Evolutionary conservation across 1,140 invertebrate genomes (phyloP).

Genomic region (Campoletis sonorensis): DNA sequence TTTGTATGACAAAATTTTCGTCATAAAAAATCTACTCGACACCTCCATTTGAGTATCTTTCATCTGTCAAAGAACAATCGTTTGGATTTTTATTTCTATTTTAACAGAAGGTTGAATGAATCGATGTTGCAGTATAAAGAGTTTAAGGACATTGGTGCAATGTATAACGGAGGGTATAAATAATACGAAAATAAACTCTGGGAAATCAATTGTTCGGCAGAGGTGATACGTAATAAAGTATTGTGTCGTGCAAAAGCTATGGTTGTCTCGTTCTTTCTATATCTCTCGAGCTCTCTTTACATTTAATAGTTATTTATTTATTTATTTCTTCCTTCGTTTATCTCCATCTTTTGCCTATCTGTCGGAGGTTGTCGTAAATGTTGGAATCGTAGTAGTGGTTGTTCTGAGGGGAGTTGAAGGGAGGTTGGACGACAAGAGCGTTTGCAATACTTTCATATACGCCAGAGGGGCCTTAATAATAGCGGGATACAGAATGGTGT

Average conservation of each 20-base stretch:
- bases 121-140: constrained; percentile 6
- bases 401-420: constrained; percentile 41
- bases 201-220: constrained; percentile 34
- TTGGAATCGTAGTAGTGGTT: constrained; percentile 51
- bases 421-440: constrained; percentile 20
- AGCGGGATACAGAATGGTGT: constrained; percentile 35
- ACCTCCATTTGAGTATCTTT: no score
- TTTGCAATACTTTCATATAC: constrained; percentile 28
- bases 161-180: no score
- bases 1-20: no score
- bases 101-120: background rate
- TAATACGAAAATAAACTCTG: background rate
- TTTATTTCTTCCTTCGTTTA: background rate
- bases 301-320: constrained; percentile 7
- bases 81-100: background rate
- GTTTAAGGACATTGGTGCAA: background rate
- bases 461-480: constrained; percentile 43
- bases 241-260: constrained; percentile 36
- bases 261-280: background rate
- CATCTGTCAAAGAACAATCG: background rate
- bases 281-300: background rate
- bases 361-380: constrained; percentile 15
- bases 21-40: no score
- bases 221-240: constrained; percentile 42
- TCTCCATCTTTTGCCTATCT: background rate